A percentile compares a stretch with the other conserved stretches of the same genome.
These are phyloP conservation scores for Agonopterix arenella DNA, from an alignment of 2,888 invertebrate genomes.

Conservation along the genomic window DNA sequence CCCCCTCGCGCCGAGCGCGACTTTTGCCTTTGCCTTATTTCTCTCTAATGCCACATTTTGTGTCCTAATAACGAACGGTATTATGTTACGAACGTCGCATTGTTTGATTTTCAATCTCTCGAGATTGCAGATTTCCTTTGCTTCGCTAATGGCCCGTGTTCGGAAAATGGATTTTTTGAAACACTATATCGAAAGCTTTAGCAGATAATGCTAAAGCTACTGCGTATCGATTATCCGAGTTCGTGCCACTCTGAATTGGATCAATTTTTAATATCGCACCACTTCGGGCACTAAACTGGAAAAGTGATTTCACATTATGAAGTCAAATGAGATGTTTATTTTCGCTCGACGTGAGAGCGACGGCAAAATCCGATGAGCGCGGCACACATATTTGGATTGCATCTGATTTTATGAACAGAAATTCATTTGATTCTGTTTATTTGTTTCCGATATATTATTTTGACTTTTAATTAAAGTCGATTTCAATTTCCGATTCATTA, in stretches of 20 bases:
- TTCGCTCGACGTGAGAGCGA: constrained; percentile 40
- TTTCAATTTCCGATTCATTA: too few relatives aligned
- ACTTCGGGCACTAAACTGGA: constrained; percentile 31
- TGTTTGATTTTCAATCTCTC: constrained; percentile 68
- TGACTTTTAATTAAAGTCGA: too few relatives aligned
- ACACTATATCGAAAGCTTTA: constrained; percentile 31
- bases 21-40: constrained; percentile 53
- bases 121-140: constrained; percentile 55
- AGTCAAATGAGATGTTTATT: constrained; percentile 60
- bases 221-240: constrained; percentile 39
- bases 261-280: constrained; percentile 34
- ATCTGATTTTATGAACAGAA: neutral
- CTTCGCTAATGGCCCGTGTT: constrained; percentile 50
- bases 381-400: constrained; percentile 8
- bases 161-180: constrained; percentile 47
- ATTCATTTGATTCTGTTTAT: constrained; percentile 1
- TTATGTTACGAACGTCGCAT: constrained; percentile 58
- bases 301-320: constrained; percentile 48
- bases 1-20: constrained; percentile 25
- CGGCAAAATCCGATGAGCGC: constrained; percentile 32
- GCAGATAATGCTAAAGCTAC: constrained; percentile 30
- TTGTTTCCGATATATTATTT: neutral
- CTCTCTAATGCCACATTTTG: constrained; percentile 66
- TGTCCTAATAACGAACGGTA: constrained; percentile 68
- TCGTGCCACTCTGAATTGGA: constrained; percentile 22